Conservation (phyloP, 2,113 vertebrate genomes). For the Colaptes auratus region DNA sequence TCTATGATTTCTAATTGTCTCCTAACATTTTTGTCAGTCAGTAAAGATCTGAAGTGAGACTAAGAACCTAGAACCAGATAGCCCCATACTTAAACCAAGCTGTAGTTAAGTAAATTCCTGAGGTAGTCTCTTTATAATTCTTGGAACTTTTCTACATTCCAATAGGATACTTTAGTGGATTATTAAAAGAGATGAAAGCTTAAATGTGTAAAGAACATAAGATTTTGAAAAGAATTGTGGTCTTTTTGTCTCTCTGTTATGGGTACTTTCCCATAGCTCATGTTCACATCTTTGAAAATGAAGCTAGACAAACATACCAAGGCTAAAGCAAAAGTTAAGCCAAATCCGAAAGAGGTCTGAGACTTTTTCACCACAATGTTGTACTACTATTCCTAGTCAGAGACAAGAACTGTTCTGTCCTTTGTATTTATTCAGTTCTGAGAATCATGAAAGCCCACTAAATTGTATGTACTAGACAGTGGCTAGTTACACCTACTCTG, state of each 20-base stretch:
- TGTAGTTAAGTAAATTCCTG: neutral
- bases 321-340: constrained; percentile 15
- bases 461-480: constrained; percentile 8
- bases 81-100: neutral
- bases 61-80: neutral
- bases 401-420: neutral
- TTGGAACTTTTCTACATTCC: neutral
- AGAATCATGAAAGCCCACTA: constrained; percentile 29
- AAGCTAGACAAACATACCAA: constrained; percentile 24
- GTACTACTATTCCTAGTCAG: neutral
- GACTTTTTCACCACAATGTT: constrained; percentile 12
- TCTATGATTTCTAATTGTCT: neutral
- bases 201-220: neutral
- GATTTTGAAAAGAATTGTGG: constrained; percentile 16
- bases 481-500: constrained; percentile 34
- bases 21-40: neutral
- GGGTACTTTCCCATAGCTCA: constrained; percentile 16
- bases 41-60: neutral
- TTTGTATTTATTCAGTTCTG: constrained; percentile 21
- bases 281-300: constrained; percentile 17
- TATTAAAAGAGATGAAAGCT: neutral
- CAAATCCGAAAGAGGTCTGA: neutral
- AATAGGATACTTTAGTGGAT: neutral
- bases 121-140: neutral
- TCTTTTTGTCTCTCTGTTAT: neutral